phyloP scores from a whole-genome alignment of 2,113 vertebrate species.

The Cochlearius cochlearius region DNA sequence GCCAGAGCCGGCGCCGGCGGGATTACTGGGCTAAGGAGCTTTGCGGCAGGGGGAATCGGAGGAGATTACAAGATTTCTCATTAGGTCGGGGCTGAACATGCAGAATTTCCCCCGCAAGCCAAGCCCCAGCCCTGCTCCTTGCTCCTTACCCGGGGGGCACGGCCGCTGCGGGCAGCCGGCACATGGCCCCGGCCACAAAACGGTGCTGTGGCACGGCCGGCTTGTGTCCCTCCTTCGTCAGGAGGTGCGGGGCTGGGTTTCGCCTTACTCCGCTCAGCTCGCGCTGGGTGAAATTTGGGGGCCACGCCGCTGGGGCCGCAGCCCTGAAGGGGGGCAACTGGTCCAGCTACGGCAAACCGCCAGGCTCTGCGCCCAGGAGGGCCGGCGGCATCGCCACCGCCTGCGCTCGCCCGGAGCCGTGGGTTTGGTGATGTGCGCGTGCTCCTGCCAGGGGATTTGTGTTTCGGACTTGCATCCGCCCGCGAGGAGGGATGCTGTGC shows the following conservation, averaged over 20 bases:
- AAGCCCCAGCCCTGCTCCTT: neutral
- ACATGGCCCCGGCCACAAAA: neutral
- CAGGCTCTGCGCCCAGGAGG: neutral
- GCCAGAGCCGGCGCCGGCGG: neutral
- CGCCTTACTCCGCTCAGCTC: neutral
- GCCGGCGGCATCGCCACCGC: neutral
- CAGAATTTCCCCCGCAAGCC: neutral
- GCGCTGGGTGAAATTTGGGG: neutral
- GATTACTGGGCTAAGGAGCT: conserved; percentile 49
- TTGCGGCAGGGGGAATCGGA: neutral
- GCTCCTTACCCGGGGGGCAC: neutral
- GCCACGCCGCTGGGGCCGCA: rapidly evolving
- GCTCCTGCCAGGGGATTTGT: neutral
- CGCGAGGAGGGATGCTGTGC: neutral
- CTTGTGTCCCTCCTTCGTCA: neutral
- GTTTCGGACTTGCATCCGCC: neutral
- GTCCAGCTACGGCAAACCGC: rapidly evolving
- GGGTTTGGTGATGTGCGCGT: rapidly evolving
- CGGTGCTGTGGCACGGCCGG: neutral
- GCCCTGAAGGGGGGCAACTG: neutral
- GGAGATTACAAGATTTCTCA: conserved; percentile 14
- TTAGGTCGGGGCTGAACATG: neutral
- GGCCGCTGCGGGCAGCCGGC: neutral
- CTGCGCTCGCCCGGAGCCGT: neutral
- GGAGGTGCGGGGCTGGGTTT: neutral